Percentiles rank a stretch among this genome's conserved stretches.
Conservation (phyloP, 2,888 invertebrate species). For the Meloe dianella region DNA sequence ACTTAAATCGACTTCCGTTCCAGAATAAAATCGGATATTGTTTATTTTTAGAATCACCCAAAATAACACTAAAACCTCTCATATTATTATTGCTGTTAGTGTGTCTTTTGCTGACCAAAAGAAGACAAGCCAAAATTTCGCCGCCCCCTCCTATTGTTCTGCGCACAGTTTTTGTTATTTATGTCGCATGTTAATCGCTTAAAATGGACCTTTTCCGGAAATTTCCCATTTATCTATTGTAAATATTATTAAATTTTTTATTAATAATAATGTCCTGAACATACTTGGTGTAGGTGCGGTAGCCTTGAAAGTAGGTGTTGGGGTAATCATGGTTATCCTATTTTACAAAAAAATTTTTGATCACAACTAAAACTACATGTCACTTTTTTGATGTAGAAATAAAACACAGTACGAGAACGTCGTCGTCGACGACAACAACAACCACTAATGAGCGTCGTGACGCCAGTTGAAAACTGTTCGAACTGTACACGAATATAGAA, state of each 20-base stretch:
- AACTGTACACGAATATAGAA: conserved; percentile 49
- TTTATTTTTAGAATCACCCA: background rate
- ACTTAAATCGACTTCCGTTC: background rate
- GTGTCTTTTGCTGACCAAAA: no score
- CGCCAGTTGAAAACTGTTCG: conserved; percentile 9
- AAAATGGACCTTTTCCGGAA: background rate
- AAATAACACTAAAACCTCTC: no score
- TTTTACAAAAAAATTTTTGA: conserved; percentile 16
- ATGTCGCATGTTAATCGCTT: background rate
- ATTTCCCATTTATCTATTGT: background rate
- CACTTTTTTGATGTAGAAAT: background rate
- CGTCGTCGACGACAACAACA: conserved; percentile 22
- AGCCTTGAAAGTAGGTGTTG: conserved; percentile 80
- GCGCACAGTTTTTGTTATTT: background rate
- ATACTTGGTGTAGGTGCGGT: conserved; percentile 77
- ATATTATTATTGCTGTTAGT: no score
- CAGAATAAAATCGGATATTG: background rate
- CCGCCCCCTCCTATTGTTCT: background rate
- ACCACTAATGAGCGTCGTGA: conserved; percentile 32
- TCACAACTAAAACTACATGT: conserved; percentile 22
- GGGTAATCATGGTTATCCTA: conserved; percentile 42
- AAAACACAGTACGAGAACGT: background rate
- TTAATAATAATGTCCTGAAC: conserved; percentile 21
- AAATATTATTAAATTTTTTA: background rate
- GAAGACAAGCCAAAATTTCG: background rate